Percentiles rank a stretch among this genome's conserved stretches.
Evolutionary conservation across 2,797 vertebrate genomes (phyloP).

Genomic region (Rhinogobio ventralis): DNA sequence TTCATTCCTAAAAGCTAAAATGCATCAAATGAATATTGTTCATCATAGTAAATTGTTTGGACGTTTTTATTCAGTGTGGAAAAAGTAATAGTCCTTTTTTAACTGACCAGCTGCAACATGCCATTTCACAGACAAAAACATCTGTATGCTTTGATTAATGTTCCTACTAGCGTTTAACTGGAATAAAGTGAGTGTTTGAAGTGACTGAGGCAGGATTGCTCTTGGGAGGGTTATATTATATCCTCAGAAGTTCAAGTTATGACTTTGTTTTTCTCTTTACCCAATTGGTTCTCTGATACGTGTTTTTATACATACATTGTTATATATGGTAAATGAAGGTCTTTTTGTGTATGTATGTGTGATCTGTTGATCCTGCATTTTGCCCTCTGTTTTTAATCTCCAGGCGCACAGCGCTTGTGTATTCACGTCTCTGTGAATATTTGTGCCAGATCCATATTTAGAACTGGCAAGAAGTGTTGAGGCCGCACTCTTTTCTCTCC

Average conservation of each 20-base stretch:
- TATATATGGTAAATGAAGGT: constrained; percentile 1
- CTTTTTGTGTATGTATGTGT: constrained; percentile 10
- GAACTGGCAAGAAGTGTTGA: constrained; percentile 17
- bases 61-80: background rate
- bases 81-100: background rate
- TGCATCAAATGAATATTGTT: background rate
- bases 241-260: constrained; percentile 3
- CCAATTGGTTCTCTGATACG: background rate
- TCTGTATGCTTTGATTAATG: constrained; percentile 17
- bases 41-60: background rate
- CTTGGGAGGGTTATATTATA: constrained; percentile 20
- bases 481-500: constrained; percentile 17
- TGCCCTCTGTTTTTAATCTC: constrained; percentile 17
- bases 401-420: constrained; percentile 14
- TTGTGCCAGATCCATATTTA: constrained; percentile 46
- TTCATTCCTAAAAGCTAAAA: background rate
- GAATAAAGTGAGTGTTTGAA: constrained; percentile 11
- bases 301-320: background rate
- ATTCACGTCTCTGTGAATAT: constrained; percentile 36
- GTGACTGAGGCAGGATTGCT: background rate
- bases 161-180: background rate
- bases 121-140: background rate
- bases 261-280: background rate
- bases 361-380: constrained; percentile 25
- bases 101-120: background rate